Percentiles rank a stretch among this genome's conserved stretches.
phyloP scores from a whole-genome alignment of 2,888 invertebrate species.

The Drosophila neonasuta region DNA sequence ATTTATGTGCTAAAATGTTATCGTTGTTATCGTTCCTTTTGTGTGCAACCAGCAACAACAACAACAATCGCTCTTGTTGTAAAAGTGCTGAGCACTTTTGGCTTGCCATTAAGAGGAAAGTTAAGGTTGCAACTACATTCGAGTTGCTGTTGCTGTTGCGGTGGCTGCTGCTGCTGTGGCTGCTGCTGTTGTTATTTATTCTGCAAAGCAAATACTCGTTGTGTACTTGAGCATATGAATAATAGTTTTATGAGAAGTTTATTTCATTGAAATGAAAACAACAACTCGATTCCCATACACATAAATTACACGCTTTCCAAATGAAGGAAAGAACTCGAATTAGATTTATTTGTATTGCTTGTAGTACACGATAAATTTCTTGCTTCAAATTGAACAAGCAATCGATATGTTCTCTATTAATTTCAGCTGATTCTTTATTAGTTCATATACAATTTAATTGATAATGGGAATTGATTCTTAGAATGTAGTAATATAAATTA shows the following conservation, averaged over 20 bases:
- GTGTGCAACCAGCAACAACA: constrained; percentile 44
- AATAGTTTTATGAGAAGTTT: constrained; percentile 32
- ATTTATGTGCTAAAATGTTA: constrained; percentile 76
- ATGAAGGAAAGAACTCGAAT: neutral
- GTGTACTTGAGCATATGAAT: constrained; percentile 35
- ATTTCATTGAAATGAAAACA: constrained; percentile 32
- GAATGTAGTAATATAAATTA: no score
- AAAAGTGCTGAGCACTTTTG: constrained; percentile 43
- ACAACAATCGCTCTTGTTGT: constrained; percentile 22
- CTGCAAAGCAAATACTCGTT: constrained; percentile 25
- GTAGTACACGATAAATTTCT: constrained; percentile 12
- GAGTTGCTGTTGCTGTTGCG: neutral
- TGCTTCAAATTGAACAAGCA: constrained; percentile 7
- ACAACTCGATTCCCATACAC: constrained; percentile 6
- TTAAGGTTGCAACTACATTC: constrained; percentile 43
- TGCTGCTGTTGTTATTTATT: constrained; percentile 2
- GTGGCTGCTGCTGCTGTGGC: neutral
- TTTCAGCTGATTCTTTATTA: neutral
- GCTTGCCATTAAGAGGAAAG: constrained; percentile 40
- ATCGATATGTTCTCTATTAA: constrained; percentile 8
- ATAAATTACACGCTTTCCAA: constrained; percentile 18
- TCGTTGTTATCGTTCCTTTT: constrained; percentile 75
- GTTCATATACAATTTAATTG: no score
- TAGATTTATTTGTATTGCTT: constrained; percentile 15
- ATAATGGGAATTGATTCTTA: no score